Percentiles rank a stretch among this genome's conserved stretches.
Conservation (phyloP, 92 coral and sea anemone species). For the Bergia puertoricense region DNA sequence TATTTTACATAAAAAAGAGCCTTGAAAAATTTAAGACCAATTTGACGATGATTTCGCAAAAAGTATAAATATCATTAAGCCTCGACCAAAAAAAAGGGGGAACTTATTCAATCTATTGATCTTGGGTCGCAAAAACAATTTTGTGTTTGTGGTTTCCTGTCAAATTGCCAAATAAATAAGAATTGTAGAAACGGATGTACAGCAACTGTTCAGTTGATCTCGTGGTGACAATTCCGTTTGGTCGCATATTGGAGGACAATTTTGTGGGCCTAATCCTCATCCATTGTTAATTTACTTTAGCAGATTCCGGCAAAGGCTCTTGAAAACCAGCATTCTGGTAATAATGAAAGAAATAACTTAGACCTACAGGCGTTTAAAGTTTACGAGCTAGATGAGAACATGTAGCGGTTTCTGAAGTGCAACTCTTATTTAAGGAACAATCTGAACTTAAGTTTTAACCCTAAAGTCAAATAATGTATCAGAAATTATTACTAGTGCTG, state of each 20-base stretch:
- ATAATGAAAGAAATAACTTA: too few relatives aligned
- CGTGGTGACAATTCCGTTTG: neutral
- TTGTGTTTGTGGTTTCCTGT: neutral
- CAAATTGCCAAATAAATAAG: neutral
- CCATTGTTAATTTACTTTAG: neutral
- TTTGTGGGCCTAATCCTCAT: neutral
- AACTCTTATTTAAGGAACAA: too few relatives aligned
- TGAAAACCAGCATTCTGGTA: neutral
- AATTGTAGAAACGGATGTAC: neutral
- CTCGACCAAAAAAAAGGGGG: too few relatives aligned
- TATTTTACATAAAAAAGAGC: neutral
- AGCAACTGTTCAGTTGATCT: slow-evolving; percentile 10
- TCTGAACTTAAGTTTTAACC: too few relatives aligned
- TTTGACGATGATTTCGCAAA: neutral
- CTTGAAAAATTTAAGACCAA: neutral
- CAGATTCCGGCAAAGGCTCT: too few relatives aligned
- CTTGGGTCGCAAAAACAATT: neutral
- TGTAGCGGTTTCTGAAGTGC: too few relatives aligned
- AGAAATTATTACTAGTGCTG: too few relatives aligned
- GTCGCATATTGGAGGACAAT: neutral
- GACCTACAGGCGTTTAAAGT: too few relatives aligned
- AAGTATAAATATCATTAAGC: neutral
- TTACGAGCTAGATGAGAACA: too few relatives aligned
- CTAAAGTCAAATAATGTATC: too few relatives aligned
- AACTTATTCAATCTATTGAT: neutral